Evolutionary conservation across 1,140 invertebrate species (phyloP).

Genomic region (Acromyrmex charruanus): DNA sequence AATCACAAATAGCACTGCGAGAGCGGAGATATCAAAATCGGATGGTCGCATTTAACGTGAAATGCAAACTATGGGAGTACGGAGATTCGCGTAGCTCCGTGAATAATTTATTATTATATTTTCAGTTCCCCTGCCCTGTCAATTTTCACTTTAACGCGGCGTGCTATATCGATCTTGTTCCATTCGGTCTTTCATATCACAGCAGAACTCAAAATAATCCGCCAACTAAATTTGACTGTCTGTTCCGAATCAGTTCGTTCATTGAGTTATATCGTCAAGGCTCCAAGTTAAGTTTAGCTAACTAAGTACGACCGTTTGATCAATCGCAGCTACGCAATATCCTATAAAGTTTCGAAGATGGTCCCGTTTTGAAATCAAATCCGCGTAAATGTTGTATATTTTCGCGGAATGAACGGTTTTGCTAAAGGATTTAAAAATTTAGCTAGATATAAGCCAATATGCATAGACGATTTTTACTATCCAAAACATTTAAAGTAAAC

Average conservation of each 20-base stretch:
- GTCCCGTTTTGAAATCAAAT: slow-evolving; percentile 2
- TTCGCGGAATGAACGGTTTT: no score
- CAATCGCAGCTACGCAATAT: neutral
- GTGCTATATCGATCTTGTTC: neutral
- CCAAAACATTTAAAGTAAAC: no score
- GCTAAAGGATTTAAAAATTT: no score
- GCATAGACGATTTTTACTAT: no score
- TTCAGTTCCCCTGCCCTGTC: neutral
- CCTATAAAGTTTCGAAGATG: neutral
- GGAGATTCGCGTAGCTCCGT: neutral
- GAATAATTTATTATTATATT: slow-evolving; percentile 8
- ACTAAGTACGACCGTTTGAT: neutral
- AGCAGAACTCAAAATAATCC: slow-evolving; percentile 23
- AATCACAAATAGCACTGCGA: neutral
- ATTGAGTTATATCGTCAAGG: slow-evolving; percentile 34
- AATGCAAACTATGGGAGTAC: neutral
- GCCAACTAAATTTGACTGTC: slow-evolving; percentile 29
- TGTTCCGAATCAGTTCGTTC: slow-evolving; percentile 15
- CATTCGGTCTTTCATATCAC: neutral
- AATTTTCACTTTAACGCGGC: neutral
- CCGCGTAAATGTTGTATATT: neutral
- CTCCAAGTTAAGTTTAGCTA: slow-evolving; percentile 4
- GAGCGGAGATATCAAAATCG: neutral
- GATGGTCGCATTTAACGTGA: neutral
- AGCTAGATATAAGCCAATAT: no score